phyloP scores from a whole-genome alignment of 2,113 vertebrate genomes.

The Atherinomorus stipes region DNA sequence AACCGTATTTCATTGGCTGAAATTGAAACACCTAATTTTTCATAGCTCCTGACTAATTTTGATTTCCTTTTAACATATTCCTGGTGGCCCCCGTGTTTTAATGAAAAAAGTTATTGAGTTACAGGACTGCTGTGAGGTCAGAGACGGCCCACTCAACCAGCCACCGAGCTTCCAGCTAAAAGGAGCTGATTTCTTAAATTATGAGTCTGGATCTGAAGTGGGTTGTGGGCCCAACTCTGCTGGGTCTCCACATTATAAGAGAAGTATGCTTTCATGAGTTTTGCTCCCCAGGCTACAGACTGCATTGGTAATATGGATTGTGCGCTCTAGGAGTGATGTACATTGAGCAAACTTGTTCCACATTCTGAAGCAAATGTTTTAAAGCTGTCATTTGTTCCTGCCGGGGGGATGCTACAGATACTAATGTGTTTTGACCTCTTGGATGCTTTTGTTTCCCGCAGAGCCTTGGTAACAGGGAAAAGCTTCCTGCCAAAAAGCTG shows the following conservation, averaged over 20 bases:
- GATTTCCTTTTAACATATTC: constrained; percentile 58
- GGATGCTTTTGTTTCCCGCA: constrained; percentile 35
- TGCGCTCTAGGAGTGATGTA: constrained; percentile 6
- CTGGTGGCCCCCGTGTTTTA: constrained; percentile 52
- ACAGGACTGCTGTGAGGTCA: too few relatives aligned
- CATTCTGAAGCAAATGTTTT: neutral
- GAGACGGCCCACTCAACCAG: too few relatives aligned
- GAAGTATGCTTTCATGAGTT: constrained; percentile 52
- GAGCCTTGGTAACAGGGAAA: constrained; percentile 42
- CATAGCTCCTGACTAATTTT: constrained; percentile 59
- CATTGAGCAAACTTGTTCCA: constrained; percentile 17
- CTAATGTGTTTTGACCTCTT: constrained; percentile 38
- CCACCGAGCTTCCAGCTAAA: too few relatives aligned
- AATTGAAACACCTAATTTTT: constrained; percentile 64
- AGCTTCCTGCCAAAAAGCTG: constrained; percentile 68
- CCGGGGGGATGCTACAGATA: constrained; percentile 31
- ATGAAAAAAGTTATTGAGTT: constrained; percentile 22
- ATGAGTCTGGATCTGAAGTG: constrained; percentile 42
- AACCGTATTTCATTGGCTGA: constrained; percentile 46
- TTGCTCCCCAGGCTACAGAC: constrained; percentile 31
- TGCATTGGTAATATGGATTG: constrained; percentile 20
- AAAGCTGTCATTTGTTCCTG: constrained; percentile 20
- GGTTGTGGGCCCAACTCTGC: constrained; percentile 39
- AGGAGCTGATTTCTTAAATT: constrained; percentile 23
- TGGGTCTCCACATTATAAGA: constrained; percentile 39